These are phyloP conservation scores for Chinchilla lanigera DNA, from an alignment of 2,113 vertebrate species.

Conservation along the genomic window DNA sequence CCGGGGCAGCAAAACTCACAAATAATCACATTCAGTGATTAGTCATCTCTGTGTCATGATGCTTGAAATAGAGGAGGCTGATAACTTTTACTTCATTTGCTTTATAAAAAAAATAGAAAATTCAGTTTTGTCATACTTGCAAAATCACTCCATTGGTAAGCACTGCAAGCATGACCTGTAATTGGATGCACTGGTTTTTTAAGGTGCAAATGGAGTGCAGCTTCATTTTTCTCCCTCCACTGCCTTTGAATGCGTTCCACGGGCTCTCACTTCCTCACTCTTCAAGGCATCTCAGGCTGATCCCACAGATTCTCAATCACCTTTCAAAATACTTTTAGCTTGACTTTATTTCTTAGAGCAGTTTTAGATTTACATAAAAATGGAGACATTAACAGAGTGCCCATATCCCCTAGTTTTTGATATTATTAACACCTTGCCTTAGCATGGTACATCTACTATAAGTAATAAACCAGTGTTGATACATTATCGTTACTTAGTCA, in stretches of 20 bases:
- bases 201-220: neutral
- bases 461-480: neutral
- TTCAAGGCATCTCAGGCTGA: neutral
- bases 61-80: neutral
- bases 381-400: neutral
- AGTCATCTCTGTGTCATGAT: neutral
- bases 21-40: neutral
- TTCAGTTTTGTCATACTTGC: neutral
- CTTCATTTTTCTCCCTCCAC: neutral
- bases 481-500: neutral
- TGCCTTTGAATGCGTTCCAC: neutral
- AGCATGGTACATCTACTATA: neutral
- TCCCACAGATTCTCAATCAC: neutral
- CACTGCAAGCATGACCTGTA: neutral
- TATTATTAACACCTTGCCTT: neutral
- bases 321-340: neutral
- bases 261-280: no score
- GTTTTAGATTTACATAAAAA: constrained; percentile 2
- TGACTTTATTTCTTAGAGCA: neutral
- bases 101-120: neutral
- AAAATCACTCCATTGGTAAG: neutral
- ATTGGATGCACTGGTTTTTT: neutral
- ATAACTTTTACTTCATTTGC: neutral
- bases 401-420: neutral
- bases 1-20: neutral